Base-by-base conservation (phyloP, 2,113 vertebrate species). In the Spea bombifrons region DNA sequence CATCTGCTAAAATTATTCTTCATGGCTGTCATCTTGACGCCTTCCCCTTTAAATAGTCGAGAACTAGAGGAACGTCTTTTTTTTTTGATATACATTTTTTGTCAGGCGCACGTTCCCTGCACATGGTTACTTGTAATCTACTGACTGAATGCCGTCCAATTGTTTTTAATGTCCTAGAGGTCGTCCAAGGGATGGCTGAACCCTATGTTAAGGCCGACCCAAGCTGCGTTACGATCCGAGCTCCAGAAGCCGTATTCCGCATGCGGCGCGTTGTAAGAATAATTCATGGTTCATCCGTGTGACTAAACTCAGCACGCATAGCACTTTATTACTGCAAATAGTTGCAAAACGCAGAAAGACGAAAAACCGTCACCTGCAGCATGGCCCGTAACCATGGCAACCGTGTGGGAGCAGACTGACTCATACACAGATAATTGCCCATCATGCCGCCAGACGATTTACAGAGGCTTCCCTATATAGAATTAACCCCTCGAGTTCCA, bases 361-460 rank as follows among this genome's bases (percentile, higher is more conserved):
- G 48, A 44, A 72, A 73, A 73, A 66, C 57, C 70, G 70, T 73
- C 71, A 73, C 71, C 77, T 80, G 77, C 77, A 73, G 64, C 77
- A 80, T 73, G 71, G 77, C 71, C 64, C 15, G 77, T 80, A 57
- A 67, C 71, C 77, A 80, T 73, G 77, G 61, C 71, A 73, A 73
- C 77, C 44, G 43, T 44, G 77, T 44, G 52, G 50, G 70, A 80
- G 65, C 52, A 73, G 61, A 44, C 76, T 80, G 77, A 80, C 70
- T 80, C 77, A 80, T 50, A 7, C 30, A 52, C 61, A 59, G 71
- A 80, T 80, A 80, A 80, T 80, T 80, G 73, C 63, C 77, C 77
- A 73, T 80, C 72, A 73, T 52, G 2, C 71, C 52, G 64, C 63
- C 77, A 80, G 77, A 80, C 77, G 52, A 68, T 48, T 80, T 71